These are phyloP conservation scores for Atrichornis clamosus DNA, from an alignment of 2,113 vertebrate genomes.

Conservation along the genomic window DNA sequence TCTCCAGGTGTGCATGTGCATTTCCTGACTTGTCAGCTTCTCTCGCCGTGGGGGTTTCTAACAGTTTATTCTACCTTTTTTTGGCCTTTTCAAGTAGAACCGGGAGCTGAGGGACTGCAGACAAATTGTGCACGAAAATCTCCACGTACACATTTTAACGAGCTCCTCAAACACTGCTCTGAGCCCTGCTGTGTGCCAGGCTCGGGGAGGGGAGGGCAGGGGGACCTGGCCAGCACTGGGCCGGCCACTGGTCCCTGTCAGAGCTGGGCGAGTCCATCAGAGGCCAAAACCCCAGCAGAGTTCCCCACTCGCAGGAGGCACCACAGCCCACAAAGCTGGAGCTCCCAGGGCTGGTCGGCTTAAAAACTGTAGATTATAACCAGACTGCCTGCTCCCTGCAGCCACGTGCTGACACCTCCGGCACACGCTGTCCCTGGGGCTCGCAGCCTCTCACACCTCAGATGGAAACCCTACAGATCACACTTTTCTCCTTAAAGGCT, in stretches of 20 bases:
- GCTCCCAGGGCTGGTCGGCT: background rate
- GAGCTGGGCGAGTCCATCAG: fast-evolving
- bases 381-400: background rate
- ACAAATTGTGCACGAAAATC: background rate
- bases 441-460: background rate
- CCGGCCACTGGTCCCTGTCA: background rate
- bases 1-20: background rate
- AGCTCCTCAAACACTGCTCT: background rate
- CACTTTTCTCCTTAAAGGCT: too few species aligned
- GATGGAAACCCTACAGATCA: background rate
- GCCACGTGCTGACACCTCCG: fast-evolving
- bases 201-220: background rate
- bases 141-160: background rate
- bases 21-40: background rate
- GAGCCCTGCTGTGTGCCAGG: background rate
- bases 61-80: background rate
- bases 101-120: background rate
- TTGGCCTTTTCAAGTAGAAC: background rate
- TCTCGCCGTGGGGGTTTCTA: background rate
- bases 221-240: background rate
- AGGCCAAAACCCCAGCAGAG: background rate
- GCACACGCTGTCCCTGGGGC: fast-evolving
- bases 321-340: background rate
- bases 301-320: fast-evolving
- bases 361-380: background rate